Base-by-base conservation (phyloP, 2,888 invertebrate species). In the Tetranychus truncatus region DNA sequence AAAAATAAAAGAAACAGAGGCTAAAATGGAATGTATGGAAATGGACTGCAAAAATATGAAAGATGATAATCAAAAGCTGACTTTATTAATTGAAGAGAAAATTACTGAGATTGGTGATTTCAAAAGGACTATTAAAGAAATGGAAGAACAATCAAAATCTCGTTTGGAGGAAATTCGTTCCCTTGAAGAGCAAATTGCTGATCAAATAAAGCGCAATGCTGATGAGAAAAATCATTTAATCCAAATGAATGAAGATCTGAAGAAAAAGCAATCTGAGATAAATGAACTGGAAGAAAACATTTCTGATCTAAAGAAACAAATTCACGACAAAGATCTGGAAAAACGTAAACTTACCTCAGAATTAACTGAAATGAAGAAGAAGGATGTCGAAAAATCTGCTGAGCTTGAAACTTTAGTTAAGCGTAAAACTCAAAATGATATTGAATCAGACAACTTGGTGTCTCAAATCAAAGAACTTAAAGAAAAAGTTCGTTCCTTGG, bases 211-310 rank as follows among this genome's bases (percentile, higher is more conserved):
- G 9, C 44, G 34, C 9, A 77, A 74, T n/a, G 75, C 74, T 15
- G 77, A 77, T 21, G 75, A 75, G 75, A 46, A 73, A 11, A 45
- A 66, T 69, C 72, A 73, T 67, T 45, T 77, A 45, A 72, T 45
- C 1, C 71, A 76, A 65, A 21, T 72, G 46, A 74, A 74, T 65
- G 55, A 75, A 34, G 77, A 77, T 34, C 65, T 74, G 7, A 65
- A 73, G 8, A 45, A 73, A 20, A 69, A 69, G 24, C 69, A 74
- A 67, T 21, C 76, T 21, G 74, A 75, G 66, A 74, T 74, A 15
- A n/a, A 45, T 1, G 21, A 65, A 6, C n/a, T 73, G 6, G 69
- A 74, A 7, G 74, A 75, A 66, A 75, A 66, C 15, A 46, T 72
- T 18, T n/a, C 74, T 15, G 71, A 74, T 20, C 15, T 74, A 9